phyloP scores from a whole-genome alignment of 2,888 invertebrate genomes.

The Globia sparganii region DNA sequence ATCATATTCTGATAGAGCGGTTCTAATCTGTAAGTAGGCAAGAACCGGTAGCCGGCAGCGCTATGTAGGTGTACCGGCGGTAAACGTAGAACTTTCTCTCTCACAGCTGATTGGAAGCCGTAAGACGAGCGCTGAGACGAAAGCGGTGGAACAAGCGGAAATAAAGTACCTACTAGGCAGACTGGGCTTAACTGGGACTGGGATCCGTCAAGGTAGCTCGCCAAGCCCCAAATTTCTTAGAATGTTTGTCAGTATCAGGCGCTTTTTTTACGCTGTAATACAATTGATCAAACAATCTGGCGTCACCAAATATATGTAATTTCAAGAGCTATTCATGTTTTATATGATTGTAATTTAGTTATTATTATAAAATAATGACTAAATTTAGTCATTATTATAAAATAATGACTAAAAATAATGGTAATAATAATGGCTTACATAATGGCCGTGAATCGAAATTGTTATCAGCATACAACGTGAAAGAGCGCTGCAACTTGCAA shows the following conservation, averaged over 20 bases:
- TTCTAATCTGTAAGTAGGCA: conserved; percentile 16
- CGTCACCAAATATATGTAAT: neutral
- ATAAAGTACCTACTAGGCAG: neutral
- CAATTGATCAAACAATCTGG: neutral
- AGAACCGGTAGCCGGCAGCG: conserved; percentile 44
- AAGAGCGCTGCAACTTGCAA: neutral
- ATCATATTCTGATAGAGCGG: conserved; percentile 14
- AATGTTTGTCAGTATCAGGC: neutral
- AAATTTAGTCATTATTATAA: no score
- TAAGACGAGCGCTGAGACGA: conserved; percentile 22
- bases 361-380: no score
- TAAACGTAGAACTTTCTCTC: conserved; percentile 59
- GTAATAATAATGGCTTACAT: no score
- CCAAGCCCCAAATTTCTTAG: no score
- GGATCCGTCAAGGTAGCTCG: neutral
- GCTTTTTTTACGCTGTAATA: neutral
- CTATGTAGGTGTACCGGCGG: conserved; percentile 45
- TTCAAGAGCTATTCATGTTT: neutral
- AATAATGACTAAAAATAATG: no score
- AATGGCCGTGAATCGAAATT: neutral
- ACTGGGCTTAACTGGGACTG: neutral
- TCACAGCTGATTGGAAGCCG: conserved; percentile 53
- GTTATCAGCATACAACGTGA: neutral
- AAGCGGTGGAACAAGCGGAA: conserved; percentile 24
- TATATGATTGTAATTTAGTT: neutral